Percentiles rank a stretch among this genome's conserved stretches.
Conservation (phyloP, 2,113 vertebrate species). For the Aix galericulata region DNA sequence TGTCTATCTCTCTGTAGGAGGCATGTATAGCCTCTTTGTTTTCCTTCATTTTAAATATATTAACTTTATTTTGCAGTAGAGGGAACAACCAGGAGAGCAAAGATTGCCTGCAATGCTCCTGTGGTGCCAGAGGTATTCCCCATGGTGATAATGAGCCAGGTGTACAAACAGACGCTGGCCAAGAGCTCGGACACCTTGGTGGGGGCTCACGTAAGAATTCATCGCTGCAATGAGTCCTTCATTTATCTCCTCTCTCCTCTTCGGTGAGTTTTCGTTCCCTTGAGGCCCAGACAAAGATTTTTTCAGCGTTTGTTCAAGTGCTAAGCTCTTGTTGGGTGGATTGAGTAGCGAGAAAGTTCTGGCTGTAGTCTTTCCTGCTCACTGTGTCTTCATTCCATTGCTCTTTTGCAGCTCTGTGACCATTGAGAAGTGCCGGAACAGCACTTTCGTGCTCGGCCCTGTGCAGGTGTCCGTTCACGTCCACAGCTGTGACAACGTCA, state of each 20-base stretch:
- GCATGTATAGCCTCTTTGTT: accelerated
- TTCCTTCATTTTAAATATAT: background rate
- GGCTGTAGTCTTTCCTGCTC: background rate
- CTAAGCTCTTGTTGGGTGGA: background rate
- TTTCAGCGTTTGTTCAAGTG: background rate
- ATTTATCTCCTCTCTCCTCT: conserved; percentile 95
- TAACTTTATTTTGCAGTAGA: conserved; percentile 81
- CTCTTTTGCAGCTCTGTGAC: conserved; percentile 84
- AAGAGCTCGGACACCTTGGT: conserved; percentile 92
- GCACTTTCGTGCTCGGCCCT: conserved; percentile 90
- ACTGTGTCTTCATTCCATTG: background rate
- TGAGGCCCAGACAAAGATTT: background rate
- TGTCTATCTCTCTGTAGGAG: background rate
- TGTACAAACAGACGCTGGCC: conserved; percentile 92
- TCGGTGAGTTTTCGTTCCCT: conserved; percentile 75
- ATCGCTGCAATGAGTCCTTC: conserved; percentile 90
- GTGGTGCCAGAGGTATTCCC: conserved; percentile 83
- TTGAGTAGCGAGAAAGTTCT: background rate
- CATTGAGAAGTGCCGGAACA: conserved; percentile 91
- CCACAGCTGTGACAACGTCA: conserved; percentile 87
- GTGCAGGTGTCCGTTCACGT: conserved; percentile 87
- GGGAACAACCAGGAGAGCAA: conserved; percentile 88
- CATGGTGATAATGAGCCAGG: conserved; percentile 93
- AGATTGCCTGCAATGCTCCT: conserved; percentile 85
- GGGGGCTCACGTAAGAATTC: conserved; percentile 88